phyloP scores from a whole-genome alignment of 64 coral and sea anemone species.

The Acropora tenuis region DNA sequence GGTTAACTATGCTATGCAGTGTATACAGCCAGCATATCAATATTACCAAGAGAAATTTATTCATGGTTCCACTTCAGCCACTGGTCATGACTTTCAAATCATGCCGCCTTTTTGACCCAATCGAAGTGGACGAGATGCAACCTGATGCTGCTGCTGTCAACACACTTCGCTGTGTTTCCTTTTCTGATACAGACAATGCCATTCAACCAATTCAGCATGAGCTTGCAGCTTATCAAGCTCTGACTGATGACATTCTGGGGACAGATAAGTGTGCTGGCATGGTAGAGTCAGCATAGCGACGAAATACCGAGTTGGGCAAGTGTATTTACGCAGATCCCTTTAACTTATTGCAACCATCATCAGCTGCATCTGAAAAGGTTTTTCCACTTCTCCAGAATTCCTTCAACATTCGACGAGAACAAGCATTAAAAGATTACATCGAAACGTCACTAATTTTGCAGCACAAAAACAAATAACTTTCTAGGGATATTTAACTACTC shows the following conservation, averaged over 20 bases:
- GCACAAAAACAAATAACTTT: slow-evolving; percentile 6
- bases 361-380: slow-evolving; percentile 51
- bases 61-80: slow-evolving; percentile 55
- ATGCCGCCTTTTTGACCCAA: slow-evolving; percentile 43
- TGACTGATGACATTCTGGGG: slow-evolving; percentile 11
- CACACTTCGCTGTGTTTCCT: slow-evolving; percentile 45
- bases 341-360: slow-evolving; percentile 45
- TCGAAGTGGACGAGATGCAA: slow-evolving; percentile 46
- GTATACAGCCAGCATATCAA: slow-evolving; percentile 47
- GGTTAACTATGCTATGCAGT: slow-evolving; percentile 62
- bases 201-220: slow-evolving; percentile 29
- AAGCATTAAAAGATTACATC: slow-evolving; percentile 53
- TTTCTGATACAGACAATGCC: slow-evolving; percentile 18
- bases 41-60: slow-evolving; percentile 47
- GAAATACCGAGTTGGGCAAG: slow-evolving; percentile 35
- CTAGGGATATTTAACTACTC: neutral
- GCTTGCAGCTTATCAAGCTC: slow-evolving; percentile 15
- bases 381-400: slow-evolving; percentile 62
- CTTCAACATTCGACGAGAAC: slow-evolving; percentile 9
- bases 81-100: slow-evolving; percentile 67
- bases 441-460: slow-evolving; percentile 76
- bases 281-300: slow-evolving; percentile 36
- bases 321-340: slow-evolving; percentile 13
- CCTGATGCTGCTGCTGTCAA: slow-evolving; percentile 37
- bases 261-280: slow-evolving; percentile 6